Evolutionary conservation across 2,888 invertebrate species (phyloP).

Genomic region (Oscheius sp.): DNA sequence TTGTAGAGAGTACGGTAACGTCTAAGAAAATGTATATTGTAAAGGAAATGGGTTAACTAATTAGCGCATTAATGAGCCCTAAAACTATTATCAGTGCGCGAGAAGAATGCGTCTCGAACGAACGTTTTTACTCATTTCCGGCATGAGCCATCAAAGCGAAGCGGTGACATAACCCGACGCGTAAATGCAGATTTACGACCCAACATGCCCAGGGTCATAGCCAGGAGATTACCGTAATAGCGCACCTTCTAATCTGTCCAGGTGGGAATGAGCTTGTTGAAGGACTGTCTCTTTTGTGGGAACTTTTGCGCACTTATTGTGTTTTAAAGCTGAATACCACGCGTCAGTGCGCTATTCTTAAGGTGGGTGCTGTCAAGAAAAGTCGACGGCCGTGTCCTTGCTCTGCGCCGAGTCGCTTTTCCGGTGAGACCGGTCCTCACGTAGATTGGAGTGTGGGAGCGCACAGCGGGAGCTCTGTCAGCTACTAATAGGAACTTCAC

Average conservation of each 20-base stretch:
- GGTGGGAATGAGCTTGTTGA: background rate
- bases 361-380: constrained; percentile 20
- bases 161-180: constrained; percentile 29
- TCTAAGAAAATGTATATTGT: background rate
- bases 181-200: constrained; percentile 36
- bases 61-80: constrained; percentile 10
- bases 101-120: constrained; percentile 24
- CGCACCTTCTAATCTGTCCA: constrained; percentile 6
- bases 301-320: background rate
- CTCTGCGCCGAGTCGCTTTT: constrained; percentile 32
- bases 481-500: constrained; percentile 6
- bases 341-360: constrained; percentile 9
- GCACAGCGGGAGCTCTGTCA: constrained; percentile 21
- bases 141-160: constrained; percentile 25
- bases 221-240: constrained; percentile 26
- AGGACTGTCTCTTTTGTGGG: background rate
- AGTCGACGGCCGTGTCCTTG: constrained; percentile 22
- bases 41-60: constrained; percentile 1
- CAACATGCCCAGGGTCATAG: constrained; percentile 27
- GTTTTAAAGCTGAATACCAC: background rate
- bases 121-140: constrained; percentile 33
- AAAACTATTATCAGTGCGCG: constrained; percentile 30
- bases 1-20: constrained; percentile 1
- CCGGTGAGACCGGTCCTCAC: constrained; percentile 32
- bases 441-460: constrained; percentile 31